Evolutionary conservation across 2,888 invertebrate species (phyloP).

Genomic region (Blomia tropicalis): DNA sequence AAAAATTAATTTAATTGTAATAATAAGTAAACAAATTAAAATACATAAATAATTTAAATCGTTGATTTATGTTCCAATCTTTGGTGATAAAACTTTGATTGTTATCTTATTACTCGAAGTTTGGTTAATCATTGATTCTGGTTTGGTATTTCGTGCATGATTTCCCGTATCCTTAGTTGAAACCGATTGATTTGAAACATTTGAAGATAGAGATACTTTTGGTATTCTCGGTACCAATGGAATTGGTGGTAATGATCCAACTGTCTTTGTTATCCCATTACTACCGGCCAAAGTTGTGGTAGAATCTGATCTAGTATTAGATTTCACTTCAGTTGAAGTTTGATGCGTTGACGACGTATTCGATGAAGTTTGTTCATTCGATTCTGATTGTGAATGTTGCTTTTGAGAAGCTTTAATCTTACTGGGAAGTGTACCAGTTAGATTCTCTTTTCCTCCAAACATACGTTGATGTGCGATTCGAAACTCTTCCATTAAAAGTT

Average conservation of each 20-base stretch:
- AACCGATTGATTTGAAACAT: too few relatives aligned
- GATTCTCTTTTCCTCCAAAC: slow-evolving; percentile 43
- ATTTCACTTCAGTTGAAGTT: too few relatives aligned
- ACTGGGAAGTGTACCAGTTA: slow-evolving; percentile 6
- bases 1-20: too few relatives aligned
- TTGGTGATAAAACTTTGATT: slow-evolving; percentile 14
- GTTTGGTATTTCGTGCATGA: not conserved
- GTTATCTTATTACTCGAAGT: not conserved
- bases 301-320: too few relatives aligned
- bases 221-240: too few relatives aligned
- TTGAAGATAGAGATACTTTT: too few relatives aligned
- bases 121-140: not conserved
- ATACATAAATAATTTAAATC: too few relatives aligned
- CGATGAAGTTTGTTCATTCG: not conserved
- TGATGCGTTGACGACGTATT: too few relatives aligned
- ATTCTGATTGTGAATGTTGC: not conserved
- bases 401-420: not conserved
- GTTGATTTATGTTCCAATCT: slow-evolving; percentile 1
- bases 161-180: not conserved
- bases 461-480: slow-evolving; percentile 71
- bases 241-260: too few relatives aligned
- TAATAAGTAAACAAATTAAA: too few relatives aligned
- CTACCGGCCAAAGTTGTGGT: too few relatives aligned
- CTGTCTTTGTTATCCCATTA: not conserved
- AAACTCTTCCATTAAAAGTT: slow-evolving; percentile 64